Evolutionary conservation across 2,888 invertebrate species (phyloP).

Genomic region (Hypomecis atomaria): DNA sequence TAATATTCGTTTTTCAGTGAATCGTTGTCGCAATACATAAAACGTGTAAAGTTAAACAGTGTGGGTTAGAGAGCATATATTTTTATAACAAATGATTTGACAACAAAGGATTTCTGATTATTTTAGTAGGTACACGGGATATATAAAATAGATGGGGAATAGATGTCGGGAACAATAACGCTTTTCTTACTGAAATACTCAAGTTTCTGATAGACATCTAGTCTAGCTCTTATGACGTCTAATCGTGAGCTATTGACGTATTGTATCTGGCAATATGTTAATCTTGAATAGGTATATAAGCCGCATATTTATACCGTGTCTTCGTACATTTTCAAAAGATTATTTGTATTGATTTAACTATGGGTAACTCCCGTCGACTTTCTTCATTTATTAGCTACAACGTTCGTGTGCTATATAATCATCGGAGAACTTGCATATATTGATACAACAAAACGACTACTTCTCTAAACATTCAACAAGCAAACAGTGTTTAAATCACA

Average conservation of each 20-base stretch:
- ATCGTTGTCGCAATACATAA: too few species aligned
- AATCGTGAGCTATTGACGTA: neutral
- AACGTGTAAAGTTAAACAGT: too few species aligned
- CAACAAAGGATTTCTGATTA: too few species aligned
- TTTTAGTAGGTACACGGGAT: too few species aligned
- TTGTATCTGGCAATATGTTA: neutral
- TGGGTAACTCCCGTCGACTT: neutral
- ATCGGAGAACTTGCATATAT: neutral
- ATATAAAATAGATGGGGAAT: too few species aligned
- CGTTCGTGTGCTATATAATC: neutral
- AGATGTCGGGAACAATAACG: neutral
- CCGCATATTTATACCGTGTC: too few species aligned
- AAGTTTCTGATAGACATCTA: neutral
- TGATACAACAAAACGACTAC: slow-evolving; percentile 6
- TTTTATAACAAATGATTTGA: too few species aligned
- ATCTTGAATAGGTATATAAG: neutral
- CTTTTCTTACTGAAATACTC: neutral
- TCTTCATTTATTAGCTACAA: neutral
- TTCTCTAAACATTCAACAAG: slow-evolving; percentile 29
- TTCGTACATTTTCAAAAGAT: neutral
- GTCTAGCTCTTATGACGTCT: neutral
- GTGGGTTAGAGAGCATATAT: too few species aligned
- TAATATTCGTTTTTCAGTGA: too few species aligned
- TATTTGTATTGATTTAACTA: neutral
- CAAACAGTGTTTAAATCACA: slow-evolving; percentile 36